Base-by-base conservation (phyloP, 2,113 vertebrate species). In the Colossoma macropomum region DNA sequence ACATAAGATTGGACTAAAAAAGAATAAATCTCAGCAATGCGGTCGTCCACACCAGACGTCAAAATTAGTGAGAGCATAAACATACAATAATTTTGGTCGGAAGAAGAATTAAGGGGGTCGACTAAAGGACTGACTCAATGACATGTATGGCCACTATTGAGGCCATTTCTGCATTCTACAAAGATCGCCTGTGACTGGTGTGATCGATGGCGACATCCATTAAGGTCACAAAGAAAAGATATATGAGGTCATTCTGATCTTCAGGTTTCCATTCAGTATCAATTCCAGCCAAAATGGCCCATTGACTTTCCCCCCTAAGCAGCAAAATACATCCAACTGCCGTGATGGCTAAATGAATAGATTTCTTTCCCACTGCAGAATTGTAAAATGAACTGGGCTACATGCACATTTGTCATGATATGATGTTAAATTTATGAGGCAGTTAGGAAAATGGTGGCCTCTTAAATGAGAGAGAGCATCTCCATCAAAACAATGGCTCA, bases 201-300 rank as follows among this genome's bases (percentile, higher is more conserved):
- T 54, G 72, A 81, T 72, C 23, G 59, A 82, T 85, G 74, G 28
- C 28, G 32, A n/a, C 25, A 30, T 65, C 48, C 19, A 4, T 54
- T 32, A 21, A 72, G 69, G 48, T 79, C 80, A 62, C 9, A 28
- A 54, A 0, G 16, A 63, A 75, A 79, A 83, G 41, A 79, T 86
- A 48, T 77, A 82, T 75, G 50, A 63, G 70, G 45, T 21, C 71
- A 75, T 48, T 38, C 45, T 59, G 28, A 75, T 45, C 41, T 59
- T 70, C 28, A 68, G 65, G 62, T 81, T 77, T 77, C 73, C 52
- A 75, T 82, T 54, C 25, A 48, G 41, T 48, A 78, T 83, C 68
- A 77, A 65, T 77, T 78, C 69, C 27, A 82, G 62, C 30, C 70
- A 85, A 78, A 85, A 72, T 65, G 68, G 41, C 19, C 56, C 69